Percentiles rank a stretch among this genome's conserved stretches.
Conservation (phyloP, 2,113 vertebrate genomes). For the Aptenodytes patagonicus region DNA sequence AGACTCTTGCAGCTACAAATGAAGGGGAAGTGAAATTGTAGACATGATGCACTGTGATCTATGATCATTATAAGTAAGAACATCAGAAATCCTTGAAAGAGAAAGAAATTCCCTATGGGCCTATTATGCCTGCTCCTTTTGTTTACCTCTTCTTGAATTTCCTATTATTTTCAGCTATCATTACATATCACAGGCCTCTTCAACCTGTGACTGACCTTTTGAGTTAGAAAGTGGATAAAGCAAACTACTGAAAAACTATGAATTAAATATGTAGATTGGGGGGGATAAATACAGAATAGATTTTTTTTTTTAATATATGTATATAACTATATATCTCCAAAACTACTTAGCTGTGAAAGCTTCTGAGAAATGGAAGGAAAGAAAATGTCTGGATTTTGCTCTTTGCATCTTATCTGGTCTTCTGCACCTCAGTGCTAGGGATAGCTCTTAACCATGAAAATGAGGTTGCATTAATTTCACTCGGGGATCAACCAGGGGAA, state of each 20-base stretch:
- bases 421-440: conserved; percentile 1
- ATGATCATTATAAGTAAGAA: conserved; percentile 20
- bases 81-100: conserved; percentile 29
- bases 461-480: conserved; percentile 64
- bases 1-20: not conserved
- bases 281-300: not conserved
- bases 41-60: conserved; percentile 11
- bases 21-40: conserved; percentile 19
- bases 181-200: not conserved
- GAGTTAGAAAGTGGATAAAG: not conserved
- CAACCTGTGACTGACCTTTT: not conserved
- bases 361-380: not conserved
- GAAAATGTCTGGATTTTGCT: not conserved
- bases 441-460: conserved; percentile 58
- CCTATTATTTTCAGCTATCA: conserved; percentile 3
- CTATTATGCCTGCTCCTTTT: not conserved
- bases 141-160: conserved; percentile 26
- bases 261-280: not conserved
- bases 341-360: not conserved
- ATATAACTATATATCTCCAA: not conserved
- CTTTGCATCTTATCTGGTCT: not conserved
- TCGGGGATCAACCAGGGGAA: conserved; percentile 59
- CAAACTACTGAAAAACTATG: not conserved
- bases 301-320: not conserved
- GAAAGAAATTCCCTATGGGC: not conserved